A percentile compares a stretch with the other conserved stretches of the same genome.
phyloP scores from a whole-genome alignment of 2,888 invertebrate species.

The Gryllus longicercus region DNA sequence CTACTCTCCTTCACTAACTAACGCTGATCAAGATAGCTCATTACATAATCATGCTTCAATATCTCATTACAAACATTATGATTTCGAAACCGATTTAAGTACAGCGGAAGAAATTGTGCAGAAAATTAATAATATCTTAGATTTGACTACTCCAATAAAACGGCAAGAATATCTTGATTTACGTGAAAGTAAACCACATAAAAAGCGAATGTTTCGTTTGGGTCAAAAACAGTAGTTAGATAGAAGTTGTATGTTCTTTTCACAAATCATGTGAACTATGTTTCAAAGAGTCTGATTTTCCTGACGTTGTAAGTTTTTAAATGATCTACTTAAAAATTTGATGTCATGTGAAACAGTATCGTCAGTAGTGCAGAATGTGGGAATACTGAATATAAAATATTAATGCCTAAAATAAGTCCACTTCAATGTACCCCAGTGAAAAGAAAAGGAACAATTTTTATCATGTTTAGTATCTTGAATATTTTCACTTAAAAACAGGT shows the following conservation, averaged over 20 bases:
- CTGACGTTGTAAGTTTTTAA: too few relatives aligned
- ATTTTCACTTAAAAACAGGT: too few relatives aligned
- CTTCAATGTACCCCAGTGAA: too few relatives aligned
- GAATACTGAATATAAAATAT: too few relatives aligned
- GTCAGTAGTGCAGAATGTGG: too few relatives aligned
- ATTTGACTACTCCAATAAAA: slow-evolving; percentile 73
- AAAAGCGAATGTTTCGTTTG: slow-evolving; percentile 56
- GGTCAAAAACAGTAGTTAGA: slow-evolving; percentile 40
- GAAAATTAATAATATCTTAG: slow-evolving; percentile 82
- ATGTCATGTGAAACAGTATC: too few relatives aligned
- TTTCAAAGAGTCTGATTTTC: too few relatives aligned
- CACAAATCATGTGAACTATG: too few relatives aligned
- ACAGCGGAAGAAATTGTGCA: slow-evolving; percentile 79
- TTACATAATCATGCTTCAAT: slow-evolving; percentile 24
- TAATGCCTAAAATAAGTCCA: too few relatives aligned
- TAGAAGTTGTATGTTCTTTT: slow-evolving; percentile 19
- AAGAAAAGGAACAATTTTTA: too few relatives aligned
- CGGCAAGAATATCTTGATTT: slow-evolving; percentile 77
- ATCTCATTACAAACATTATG: slow-evolving; percentile 70
- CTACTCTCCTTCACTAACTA: slow-evolving; percentile 36
- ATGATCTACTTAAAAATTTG: too few relatives aligned
- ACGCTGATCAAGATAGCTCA: slow-evolving; percentile 20
- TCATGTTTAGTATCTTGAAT: too few relatives aligned
- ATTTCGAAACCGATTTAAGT: slow-evolving; percentile 77
- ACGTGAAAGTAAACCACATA: slow-evolving; percentile 65